Evolutionary conservation across 2,797 vertebrate genomes (phyloP).

Genomic region (Apogon hyalosoma): DNA sequence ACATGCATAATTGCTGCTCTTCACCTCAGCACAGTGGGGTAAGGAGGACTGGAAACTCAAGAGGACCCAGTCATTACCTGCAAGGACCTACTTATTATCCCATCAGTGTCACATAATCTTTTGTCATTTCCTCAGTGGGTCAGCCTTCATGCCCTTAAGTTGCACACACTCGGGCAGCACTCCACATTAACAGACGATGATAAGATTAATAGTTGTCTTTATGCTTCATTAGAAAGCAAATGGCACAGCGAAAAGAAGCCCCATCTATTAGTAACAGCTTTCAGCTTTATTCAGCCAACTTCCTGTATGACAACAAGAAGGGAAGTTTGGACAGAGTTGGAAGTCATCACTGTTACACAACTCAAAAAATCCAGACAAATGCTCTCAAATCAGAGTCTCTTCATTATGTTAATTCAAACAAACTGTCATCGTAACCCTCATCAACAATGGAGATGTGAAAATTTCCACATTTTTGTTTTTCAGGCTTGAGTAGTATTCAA

Average conservation of each 20-base stretch:
- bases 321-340: constrained; percentile 31
- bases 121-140: constrained; percentile 35
- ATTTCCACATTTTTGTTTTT: constrained; percentile 3
- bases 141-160: constrained; percentile 13
- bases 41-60: constrained; percentile 45
- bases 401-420: constrained; percentile 20
- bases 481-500: constrained; percentile 2
- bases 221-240: constrained; percentile 26
- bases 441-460: background rate
- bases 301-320: constrained; percentile 26
- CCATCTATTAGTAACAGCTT: constrained; percentile 36
- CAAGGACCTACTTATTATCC: constrained; percentile 57
- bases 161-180: background rate
- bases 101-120: constrained; percentile 39
- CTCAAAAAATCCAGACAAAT: constrained; percentile 8
- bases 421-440: background rate
- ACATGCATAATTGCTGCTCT: background rate
- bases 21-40: constrained; percentile 38
- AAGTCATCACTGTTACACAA: constrained; percentile 28
- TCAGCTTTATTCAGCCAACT: constrained; percentile 18
- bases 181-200: constrained; percentile 27
- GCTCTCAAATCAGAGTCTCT: constrained; percentile 7
- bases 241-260: background rate
- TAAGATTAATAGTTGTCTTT: constrained; percentile 10
- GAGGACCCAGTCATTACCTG: constrained; percentile 44